Base-by-base conservation (phyloP, 2,888 invertebrate species). In the Gonocerus acuteangulatus region DNA sequence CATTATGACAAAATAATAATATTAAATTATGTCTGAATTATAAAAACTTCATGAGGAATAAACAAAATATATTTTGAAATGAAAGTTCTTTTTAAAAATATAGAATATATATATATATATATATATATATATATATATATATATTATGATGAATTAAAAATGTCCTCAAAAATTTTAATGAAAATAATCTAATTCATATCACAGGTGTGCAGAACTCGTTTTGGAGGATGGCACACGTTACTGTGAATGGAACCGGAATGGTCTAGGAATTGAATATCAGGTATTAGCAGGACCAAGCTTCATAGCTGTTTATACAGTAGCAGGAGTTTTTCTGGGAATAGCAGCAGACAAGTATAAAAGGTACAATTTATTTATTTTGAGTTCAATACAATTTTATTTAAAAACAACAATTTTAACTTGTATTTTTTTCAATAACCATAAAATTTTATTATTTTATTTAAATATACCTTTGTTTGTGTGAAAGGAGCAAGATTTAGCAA, bases 201-300 rank as follows among this genome's bases (percentile, higher is more conserved):
- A 39, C 75, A 87, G 87, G 69, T 89, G 87, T 72, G 74, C 75
- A 65, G 76, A 80, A 0, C 76, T 85, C 48, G 79, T 79, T 60
- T 69, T 85, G 51, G 89, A 89, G 70, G 67, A 69, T 56, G 89
- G 86, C 0, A 84, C 84, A 0, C 71, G 76, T 4, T 89, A 88
- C 73, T 95, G 95, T 76, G 88, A 89, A 71, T 95, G 93, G 93
- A 87, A 86, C 72, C 92, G 92, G 79, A 93, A 90, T 72, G 95
- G 95, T 0, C 79, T 93, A 59, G 95, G 94, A 11, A 79, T 92
- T 64, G 90, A 92, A 72, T 95, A 95, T 75, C 94, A 95, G 76
- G 83, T 94, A 65, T 76, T 95, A 64, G 94, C 94, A 0, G 95
- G 95, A 0, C 94, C 95, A 0, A 88, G 89, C 67, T 95, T 92